Evolutionary conservation across 2,888 invertebrate species (phyloP), one percentile per base, ranked within the genome.

Genomic region (Deilephila elpenor): DNA sequence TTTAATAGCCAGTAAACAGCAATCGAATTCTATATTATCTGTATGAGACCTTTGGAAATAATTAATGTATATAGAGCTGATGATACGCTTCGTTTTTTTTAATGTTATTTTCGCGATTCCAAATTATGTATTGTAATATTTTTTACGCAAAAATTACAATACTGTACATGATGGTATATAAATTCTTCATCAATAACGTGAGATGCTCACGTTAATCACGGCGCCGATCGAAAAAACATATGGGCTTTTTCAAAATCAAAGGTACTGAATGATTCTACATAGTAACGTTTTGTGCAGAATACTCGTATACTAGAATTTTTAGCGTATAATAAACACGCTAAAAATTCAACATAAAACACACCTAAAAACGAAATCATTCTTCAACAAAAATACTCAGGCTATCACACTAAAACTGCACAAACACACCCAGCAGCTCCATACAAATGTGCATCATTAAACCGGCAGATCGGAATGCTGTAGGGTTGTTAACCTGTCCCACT

Each of bases 1-100:
- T 91, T 89, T 93, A 92, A 92, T 92, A 92, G 93, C 89, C 88
- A 88, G 90, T 89, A 91, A 92, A 91, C 88, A 90, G 87, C 88
- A 91, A 86, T 91, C 89, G 86, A 89, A 86, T 93, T 91, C 88
- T 88, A 86, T 88, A 91, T 89, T 90, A 89, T 89, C 85, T 88
- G 81, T 84, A 88, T 86, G 85, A 85, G 81, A 86, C 83, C 84
- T 88, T 89, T 86, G 80, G 82, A 86, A 86, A 88, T 88, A 85
- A 88, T 84, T 83, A 81, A 85, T 82, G 73, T 84, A 1, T 79
- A 79, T 81, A 80, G 90, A 91, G 91, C 56, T 86, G 89, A 75
- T 84, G 59, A 73, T 71, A 83, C 80, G 11, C 32, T 32, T 70
- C 17, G 7, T 0, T 44, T 8, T 67, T n/a, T 14, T 0, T 61